Conservation (phyloP, 2,113 vertebrate genomes). For the Trichechus manatus region DNA sequence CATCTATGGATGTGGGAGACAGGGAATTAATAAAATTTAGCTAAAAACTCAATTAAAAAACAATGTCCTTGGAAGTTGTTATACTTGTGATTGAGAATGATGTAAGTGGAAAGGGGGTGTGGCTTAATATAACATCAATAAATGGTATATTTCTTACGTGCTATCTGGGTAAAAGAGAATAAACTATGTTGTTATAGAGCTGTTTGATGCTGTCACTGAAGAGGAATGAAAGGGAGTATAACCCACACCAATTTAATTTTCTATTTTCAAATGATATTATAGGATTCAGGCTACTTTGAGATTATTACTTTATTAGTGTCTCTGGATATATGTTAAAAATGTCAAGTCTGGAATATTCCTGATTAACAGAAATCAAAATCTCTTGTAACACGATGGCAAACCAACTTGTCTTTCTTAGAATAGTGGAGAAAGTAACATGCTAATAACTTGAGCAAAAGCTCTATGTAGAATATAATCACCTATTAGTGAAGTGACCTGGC, state of each 20-base stretch:
- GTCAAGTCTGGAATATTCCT: not conserved
- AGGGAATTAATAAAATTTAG: conserved; percentile 6
- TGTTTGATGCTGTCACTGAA: not conserved
- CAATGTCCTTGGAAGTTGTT: not conserved
- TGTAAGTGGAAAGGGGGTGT: not conserved
- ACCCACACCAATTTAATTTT: not conserved
- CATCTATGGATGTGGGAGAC: not conserved
- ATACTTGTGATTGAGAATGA: not conserved
- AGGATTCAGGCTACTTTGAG: conserved; percentile 28
- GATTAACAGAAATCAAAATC: not conserved
- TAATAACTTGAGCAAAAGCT: not conserved
- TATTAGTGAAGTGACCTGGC: not conserved
- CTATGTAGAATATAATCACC: not conserved
- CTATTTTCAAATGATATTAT: not conserved
- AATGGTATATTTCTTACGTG: not conserved
- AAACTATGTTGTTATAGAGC: not conserved
- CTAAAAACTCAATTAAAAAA: not conserved
- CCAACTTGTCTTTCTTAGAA: not conserved
- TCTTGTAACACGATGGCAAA: not conserved
- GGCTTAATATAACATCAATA: not conserved
- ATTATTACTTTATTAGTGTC: not conserved
- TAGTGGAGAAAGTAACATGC: not conserved
- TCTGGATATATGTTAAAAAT: conserved; percentile 32
- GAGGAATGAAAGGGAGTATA: conserved; percentile 1
- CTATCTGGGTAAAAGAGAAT: not conserved